Evolutionary conservation across 2,797 vertebrate species (phyloP), one percentile per base, ranked within the genome.

Genomic region (Luscinia luscinia): DNA sequence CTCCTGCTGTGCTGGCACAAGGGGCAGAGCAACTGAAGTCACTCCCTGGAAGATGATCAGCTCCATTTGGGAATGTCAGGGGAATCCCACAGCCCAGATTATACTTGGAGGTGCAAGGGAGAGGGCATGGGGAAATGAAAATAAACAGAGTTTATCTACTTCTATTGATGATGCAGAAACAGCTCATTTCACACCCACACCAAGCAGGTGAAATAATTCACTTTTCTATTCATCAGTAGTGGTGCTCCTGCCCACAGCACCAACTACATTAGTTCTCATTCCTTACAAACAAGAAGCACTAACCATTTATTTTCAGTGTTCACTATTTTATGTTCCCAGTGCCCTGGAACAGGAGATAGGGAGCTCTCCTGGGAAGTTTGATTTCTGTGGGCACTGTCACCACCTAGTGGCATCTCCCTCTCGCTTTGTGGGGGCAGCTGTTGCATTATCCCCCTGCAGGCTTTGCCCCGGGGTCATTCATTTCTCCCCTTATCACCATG

Each of bases 321-420:
- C 43, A 10, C 2, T 43, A 43, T 20, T 20, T 4, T 5, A 0
- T 0, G 7, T 2, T 55, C 43, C 2, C 12, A 0, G 78, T 0
- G 36, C 46, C 66, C 72, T 11, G 15, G 11, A 1, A 0, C 58
- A 4, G 30, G 32, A 21, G 81, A 14, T 11, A 9, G 23, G 27
- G 10, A 23, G 76, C 19, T 66, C 23, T 1, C 43, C 55, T 0
- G 51, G 51, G 15, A 8, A 6, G 19, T n/a, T 58, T 13, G 22
- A 30, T 81, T 94, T 88, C 83, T 41, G 30, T 28, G 67, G 91
- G 91, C 63, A 26, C 57, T 96, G 93, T 84, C 96, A 82, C 95
- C 95, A 96, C 68, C 93, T 96, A 96, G 95, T 95, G 96, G 95
- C 83, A 92, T 4, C 46, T 84, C 13, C 0, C 55, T 40, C 2